Evolutionary conservation across 1,140 invertebrate genomes (phyloP).

Genomic region (Tetramorium alpestre): DNA sequence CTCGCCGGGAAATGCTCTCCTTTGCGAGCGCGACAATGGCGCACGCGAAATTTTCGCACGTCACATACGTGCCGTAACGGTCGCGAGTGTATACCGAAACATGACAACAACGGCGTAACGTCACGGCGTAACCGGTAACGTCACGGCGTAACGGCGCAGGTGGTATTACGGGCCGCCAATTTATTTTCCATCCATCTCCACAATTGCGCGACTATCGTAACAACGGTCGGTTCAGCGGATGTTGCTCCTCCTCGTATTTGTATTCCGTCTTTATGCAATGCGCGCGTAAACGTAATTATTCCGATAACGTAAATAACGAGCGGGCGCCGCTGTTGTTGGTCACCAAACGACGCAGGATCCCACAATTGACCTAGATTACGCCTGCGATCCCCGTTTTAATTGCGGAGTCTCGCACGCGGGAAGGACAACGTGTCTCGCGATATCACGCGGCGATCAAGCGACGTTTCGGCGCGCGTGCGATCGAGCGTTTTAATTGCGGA

Average conservation of each 20-base stretch:
- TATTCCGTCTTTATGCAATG: conserved; percentile 31
- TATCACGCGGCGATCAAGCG: not conserved
- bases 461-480: not conserved
- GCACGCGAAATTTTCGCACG: conserved; percentile 38
- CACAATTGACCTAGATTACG: conserved; percentile 12
- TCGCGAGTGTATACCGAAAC: not conserved
- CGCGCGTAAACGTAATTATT: conserved; percentile 30
- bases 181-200: conserved; percentile 51
- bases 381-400: conserved; percentile 37
- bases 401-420: not conserved
- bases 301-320: conserved; percentile 47
- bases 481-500: not conserved
- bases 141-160: not conserved
- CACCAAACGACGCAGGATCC: too few relatives aligned
- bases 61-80: not conserved
- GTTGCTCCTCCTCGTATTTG: conserved; percentile 21
- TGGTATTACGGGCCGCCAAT: conserved; percentile 12
- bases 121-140: not conserved
- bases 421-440: not conserved
- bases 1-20: not conserved
- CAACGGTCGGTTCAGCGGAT: not conserved
- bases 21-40: conserved; percentile 12
- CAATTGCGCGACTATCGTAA: conserved; percentile 46
- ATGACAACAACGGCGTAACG: not conserved
- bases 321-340: not conserved